Evolutionary conservation across 2,888 invertebrate genomes (phyloP).

Genomic region (Idaea dimidiata): DNA sequence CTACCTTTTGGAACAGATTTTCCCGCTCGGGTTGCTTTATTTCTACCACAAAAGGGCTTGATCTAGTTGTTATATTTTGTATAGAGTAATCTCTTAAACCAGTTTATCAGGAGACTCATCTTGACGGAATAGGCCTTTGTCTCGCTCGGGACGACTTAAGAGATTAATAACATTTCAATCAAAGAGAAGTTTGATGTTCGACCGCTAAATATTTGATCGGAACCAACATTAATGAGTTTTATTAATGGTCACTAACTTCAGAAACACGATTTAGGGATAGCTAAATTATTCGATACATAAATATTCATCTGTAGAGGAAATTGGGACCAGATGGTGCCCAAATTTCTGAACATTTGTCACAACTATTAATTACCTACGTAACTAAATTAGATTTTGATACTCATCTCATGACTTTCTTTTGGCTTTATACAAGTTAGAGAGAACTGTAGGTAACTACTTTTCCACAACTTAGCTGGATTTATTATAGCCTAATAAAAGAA

Average conservation of each 20-base stretch:
- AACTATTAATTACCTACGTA: too few species aligned
- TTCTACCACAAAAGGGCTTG: slow-evolving; percentile 26
- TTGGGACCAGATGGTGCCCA: too few species aligned
- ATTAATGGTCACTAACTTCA: slow-evolving; percentile 21
- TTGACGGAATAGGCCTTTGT: slow-evolving; percentile 19
- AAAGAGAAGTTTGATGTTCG: slow-evolving; percentile 19
- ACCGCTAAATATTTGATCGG: slow-evolving; percentile 6
- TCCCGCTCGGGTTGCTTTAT: slow-evolving; percentile 21
- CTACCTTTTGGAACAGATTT: slow-evolving; percentile 20
- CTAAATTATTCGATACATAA: slow-evolving; percentile 10
- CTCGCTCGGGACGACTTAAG: slow-evolving; percentile 17
- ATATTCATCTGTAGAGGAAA: not conserved
- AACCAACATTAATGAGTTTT: slow-evolving; percentile 22
- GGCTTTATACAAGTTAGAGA: too few species aligned
- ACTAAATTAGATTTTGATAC: too few species aligned
- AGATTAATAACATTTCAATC: slow-evolving; percentile 28
- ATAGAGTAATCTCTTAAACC: slow-evolving; percentile 18
- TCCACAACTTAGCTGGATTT: not conserved
- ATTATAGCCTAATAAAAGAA: slow-evolving; percentile 18
- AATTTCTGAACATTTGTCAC: too few species aligned
- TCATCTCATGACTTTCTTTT: too few species aligned
- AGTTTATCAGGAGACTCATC: slow-evolving; percentile 13
- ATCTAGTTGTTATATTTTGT: slow-evolving; percentile 20
- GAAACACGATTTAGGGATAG: slow-evolving; percentile 17
- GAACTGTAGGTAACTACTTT: too few species aligned